Base-by-base conservation (phyloP, 2,797 vertebrate genomes). In the Mormyrus proboscirostris region DNA sequence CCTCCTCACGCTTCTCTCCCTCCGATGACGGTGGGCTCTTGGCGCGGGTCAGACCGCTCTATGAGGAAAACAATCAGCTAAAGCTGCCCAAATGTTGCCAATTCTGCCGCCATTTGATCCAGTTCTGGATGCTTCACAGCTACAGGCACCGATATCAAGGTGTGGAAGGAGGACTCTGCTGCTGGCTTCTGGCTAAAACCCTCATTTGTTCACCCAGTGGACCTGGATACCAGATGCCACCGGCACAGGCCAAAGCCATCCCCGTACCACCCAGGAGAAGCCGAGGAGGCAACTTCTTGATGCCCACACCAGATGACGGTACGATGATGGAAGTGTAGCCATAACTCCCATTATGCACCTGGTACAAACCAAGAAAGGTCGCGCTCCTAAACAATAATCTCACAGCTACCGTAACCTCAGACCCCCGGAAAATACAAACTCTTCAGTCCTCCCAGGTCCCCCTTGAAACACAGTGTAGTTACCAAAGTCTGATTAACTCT, bases 161-260 rank as follows among this genome's bases (percentile, higher is more conserved):
- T 44, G 14, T 16, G 47, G 85, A 50, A 29, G 29, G 57, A 5
- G 9, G 44, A 25, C 88, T 57, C 7, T 3, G 8, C 33, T 69
- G 16, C 8, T 4, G 19, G 22, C 38, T 25, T 83, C 33, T 89
- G 82, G 79, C 79, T 33, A 44, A 62, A 53, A 65, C 62, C 47
- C 19, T 55, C 62, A 55, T 57, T 55, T 88, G 22, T 49, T 79
- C 86, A 79, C 69, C n/a, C 22, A 53, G 41, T 87, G 22, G 57
- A 79, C 69, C 38, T 79, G 49, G 69, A 86, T 25, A 29, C 50
- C 50, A 57, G 89, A 88, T 89, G 41, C 57, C 76, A 57, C 50
- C 47, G 49, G 47, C 12, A 86, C 57, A 53, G 49, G 44, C 88
- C 59, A 9, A 86, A 69, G 41, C 59, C 57, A 29, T 86, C 83